Percentiles rank a stretch among this genome's conserved stretches.
These are phyloP conservation scores for Harpalus rufipes DNA, from an alignment of 2,888 invertebrate genomes.

Conservation along the genomic window DNA sequence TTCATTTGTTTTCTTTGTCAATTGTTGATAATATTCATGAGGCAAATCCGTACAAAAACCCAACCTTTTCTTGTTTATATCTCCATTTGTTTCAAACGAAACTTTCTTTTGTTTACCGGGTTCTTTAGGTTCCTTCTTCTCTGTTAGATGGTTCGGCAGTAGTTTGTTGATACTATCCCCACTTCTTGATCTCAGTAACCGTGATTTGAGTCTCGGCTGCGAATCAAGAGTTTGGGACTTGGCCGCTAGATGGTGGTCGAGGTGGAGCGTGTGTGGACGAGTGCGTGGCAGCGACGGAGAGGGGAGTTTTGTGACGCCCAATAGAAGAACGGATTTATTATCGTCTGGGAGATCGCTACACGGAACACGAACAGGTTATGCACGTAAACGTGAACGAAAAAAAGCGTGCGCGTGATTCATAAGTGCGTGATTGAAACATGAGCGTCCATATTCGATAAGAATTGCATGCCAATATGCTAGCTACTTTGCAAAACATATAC, in stretches of 20 bases:
- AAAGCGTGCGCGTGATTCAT: neutral
- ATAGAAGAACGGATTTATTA: constrained; percentile 81
- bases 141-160: constrained; percentile 42
- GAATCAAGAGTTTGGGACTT: constrained; percentile 63
- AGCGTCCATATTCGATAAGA: constrained; percentile 6
- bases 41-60: constrained; percentile 60
- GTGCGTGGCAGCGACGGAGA: constrained; percentile 75
- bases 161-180: constrained; percentile 56
- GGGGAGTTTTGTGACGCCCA: constrained; percentile 81
- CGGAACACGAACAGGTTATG: constrained; percentile 10
- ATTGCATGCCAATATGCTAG: neutral
- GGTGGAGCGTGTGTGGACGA: constrained; percentile 72
- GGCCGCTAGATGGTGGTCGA: constrained; percentile 68
- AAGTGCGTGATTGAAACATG: constrained; percentile 20
- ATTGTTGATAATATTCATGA: constrained; percentile 57
- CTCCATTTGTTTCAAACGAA: constrained; percentile 58
- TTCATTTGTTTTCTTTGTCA: constrained; percentile 45
- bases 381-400: neutral
- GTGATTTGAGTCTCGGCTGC: constrained; percentile 47
- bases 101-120: constrained; percentile 49
- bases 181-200: constrained; percentile 50
- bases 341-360: constrained; percentile 83
- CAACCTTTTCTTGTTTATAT: constrained; percentile 42
- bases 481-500: neutral
- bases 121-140: constrained; percentile 1